Evolutionary conservation across 2,113 vertebrate genomes (phyloP), one percentile per base, ranked within the genome.

Genomic region (Solea solea): DNA sequence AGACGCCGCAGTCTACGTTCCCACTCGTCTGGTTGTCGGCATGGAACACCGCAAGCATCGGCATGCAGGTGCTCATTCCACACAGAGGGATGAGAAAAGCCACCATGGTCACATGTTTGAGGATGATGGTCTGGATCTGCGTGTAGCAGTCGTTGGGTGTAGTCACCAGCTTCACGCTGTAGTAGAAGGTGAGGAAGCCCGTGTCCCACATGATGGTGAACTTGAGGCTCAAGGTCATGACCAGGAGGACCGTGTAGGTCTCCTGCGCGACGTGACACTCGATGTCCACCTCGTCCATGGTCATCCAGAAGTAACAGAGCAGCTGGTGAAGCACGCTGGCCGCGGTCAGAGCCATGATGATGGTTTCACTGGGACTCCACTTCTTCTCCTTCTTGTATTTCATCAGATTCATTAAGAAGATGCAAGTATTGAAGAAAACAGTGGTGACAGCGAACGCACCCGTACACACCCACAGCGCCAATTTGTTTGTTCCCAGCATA

Each of bases 121-220:
- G 72, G 79, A 93, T 90, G 74, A 16, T 27, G 3, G 81, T 86
- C 63, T 93, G 92, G 59, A 90, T 79, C 7, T 78, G 83, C 0
- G 89, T 87, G 86, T 91, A 93, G 86, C 92, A 92, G 34, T 65
- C 86, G 5, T 91, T 90, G 21, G 91, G 90, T 1, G 88, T 68
- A 63, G 45, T 81, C 72, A 94, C 93, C 76, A 94, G 88, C 76
- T 94, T 94, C 74, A 83, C 91, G 86, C 91, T 92, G 76, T 93
- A 94, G 88, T 90, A 94, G 42, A 94, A 94, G 0, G 92, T 87
- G 53, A 94, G 90, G 54, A 94, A 91, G 41, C 90, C 80, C 5
- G 81, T 90, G 82, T 84, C 86, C 93, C 94, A 94, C 81, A 93
- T 82, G 39, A 94, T 86, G 56, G 78, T 89, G 85, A 93, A 93